Evolutionary conservation across 1,140 invertebrate species (phyloP).

Genomic region (Caenorhabditis briggsae): DNA sequence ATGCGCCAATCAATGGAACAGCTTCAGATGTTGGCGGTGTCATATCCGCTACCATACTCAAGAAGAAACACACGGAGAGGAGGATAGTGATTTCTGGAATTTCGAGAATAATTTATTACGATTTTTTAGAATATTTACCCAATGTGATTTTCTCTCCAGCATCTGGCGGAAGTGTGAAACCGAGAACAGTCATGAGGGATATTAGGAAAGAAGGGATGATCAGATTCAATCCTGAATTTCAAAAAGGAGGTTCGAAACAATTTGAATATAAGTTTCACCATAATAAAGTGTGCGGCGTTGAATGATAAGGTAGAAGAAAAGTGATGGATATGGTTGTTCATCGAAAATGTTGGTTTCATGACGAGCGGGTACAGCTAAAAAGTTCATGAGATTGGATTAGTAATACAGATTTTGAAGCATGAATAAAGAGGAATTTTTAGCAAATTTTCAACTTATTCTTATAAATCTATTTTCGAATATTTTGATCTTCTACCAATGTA

Average conservation of each 20-base stretch:
- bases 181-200: constrained; percentile 96
- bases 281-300: constrained; percentile 97
- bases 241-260: neutral
- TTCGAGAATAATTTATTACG: neutral
- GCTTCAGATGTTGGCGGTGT: constrained; percentile 97
- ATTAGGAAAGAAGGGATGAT: constrained; percentile 98
- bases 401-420: neutral
- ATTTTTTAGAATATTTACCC: constrained; percentile 80
- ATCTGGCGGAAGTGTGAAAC: constrained; percentile 97
- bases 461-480: no score
- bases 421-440: no score
- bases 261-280: constrained; percentile 81
- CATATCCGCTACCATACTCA: constrained; percentile 81
- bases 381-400: neutral
- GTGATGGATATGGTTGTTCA: constrained; percentile 81
- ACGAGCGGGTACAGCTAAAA: constrained; percentile 64
- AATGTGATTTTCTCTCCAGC: constrained; percentile 98
- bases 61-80: constrained; percentile 80
- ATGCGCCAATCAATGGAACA: constrained; percentile 96
- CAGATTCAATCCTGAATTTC: constrained; percentile 86
- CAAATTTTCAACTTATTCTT: no score
- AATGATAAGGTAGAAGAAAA: constrained; percentile 97
- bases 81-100: constrained; percentile 90
- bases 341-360: constrained; percentile 65
- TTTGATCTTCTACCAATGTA: no score